Percentiles rank a stretch among this genome's conserved stretches.
phyloP scores from a whole-genome alignment of 2,888 invertebrate species.

The Agrotis puta region DNA sequence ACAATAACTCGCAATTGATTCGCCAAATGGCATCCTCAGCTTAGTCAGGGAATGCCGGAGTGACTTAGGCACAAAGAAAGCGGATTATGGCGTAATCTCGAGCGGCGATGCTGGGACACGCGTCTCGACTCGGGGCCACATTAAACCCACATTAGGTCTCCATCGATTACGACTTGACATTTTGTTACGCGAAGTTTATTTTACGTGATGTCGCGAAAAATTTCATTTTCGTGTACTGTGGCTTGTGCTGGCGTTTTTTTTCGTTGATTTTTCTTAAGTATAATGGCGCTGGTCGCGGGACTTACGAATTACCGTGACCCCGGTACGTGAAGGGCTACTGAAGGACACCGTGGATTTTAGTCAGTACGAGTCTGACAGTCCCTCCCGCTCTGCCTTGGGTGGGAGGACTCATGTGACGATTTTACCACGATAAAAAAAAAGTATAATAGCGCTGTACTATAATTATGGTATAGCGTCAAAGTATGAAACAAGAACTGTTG shows the following conservation, averaged over 20 bases:
- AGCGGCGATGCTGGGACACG: slow-evolving; percentile 83
- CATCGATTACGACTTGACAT: slow-evolving; percentile 83
- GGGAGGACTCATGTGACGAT: no score
- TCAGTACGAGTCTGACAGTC: no score
- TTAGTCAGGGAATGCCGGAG: slow-evolving; percentile 72
- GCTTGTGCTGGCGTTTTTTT: slow-evolving; percentile 29
- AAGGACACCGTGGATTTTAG: no score
- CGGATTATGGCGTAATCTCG: slow-evolving; percentile 86
- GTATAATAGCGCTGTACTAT: no score
- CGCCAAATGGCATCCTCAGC: slow-evolving; percentile 74
- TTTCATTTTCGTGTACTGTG: slow-evolving; percentile 50
- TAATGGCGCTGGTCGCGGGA: no score
- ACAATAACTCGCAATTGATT: slow-evolving; percentile 79
- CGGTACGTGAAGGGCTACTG: no score
- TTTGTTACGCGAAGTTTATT: slow-evolving; percentile 72
- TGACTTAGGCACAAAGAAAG: slow-evolving; percentile 85
- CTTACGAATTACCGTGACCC: no score
- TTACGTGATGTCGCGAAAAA: slow-evolving; percentile 66
- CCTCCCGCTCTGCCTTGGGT: no score
- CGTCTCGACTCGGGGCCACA: slow-evolving; percentile 78
- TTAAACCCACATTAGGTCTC: slow-evolving; percentile 87
- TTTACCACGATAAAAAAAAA: no score
- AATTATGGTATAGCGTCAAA: neutral
- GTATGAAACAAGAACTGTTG: neutral
- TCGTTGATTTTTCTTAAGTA: slow-evolving; percentile 30